Conservation (phyloP, 2,888 invertebrate genomes). For the Nomada goodeniana region DNA sequence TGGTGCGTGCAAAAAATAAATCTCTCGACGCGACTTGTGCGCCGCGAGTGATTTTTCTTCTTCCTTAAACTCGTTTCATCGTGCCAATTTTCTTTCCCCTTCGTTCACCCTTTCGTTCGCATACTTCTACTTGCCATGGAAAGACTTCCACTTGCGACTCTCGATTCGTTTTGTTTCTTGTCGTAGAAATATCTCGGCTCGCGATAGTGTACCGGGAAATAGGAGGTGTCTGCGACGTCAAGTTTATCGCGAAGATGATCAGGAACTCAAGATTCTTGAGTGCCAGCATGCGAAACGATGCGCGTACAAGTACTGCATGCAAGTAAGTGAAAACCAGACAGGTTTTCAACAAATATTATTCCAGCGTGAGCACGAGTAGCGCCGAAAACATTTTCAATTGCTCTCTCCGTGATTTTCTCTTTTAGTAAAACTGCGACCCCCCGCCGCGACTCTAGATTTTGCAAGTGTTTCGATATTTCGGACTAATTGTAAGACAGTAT, state of each 20-base stretch:
- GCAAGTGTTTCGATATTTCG: background rate
- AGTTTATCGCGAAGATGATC: background rate
- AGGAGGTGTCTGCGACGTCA: background rate
- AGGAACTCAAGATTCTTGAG: background rate
- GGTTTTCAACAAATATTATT: background rate
- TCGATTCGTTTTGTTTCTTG: background rate
- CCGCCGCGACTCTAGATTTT: background rate
- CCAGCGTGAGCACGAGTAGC: constrained; percentile 20
- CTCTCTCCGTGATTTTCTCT: background rate
- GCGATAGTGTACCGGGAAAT: background rate
- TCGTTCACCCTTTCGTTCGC: constrained; percentile 7
- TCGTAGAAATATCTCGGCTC: background rate
- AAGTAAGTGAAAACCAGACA: background rate
- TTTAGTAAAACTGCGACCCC: background rate
- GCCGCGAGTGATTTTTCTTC: constrained; percentile 31
- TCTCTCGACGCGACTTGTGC: constrained; percentile 56
- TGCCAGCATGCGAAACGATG: background rate
- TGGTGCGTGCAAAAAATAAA: constrained; percentile 70
- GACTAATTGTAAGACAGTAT: constrained; percentile 9
- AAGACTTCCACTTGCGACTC: constrained; percentile 14
- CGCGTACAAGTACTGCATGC: background rate
- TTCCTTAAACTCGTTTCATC: constrained; percentile 1
- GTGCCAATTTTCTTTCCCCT: background rate
- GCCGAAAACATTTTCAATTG: background rate
- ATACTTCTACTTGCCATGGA: background rate